Evolutionary conservation across 2,113 vertebrate species (phyloP).

Genomic region (Xenus cinereus): DNA sequence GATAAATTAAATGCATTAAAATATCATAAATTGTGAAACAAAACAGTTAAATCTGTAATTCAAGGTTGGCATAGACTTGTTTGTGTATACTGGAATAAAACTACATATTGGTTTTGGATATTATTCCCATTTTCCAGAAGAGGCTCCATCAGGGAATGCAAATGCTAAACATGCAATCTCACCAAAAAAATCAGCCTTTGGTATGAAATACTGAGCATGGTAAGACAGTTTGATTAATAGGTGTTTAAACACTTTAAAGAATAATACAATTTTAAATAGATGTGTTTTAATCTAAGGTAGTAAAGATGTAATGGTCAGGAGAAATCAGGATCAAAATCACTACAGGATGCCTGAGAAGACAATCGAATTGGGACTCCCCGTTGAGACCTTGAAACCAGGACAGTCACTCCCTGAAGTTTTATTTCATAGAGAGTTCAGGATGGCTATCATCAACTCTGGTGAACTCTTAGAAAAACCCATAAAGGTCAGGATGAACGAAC

Average conservation of each 20-base stretch:
- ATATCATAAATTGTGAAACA: neutral
- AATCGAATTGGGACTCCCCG: neutral
- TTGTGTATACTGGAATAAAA: neutral
- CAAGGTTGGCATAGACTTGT: neutral
- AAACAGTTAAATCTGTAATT: neutral
- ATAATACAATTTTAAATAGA: neutral
- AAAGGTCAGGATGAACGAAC: no score
- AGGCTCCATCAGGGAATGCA: neutral
- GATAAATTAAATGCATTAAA: neutral
- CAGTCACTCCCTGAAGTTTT: neutral
- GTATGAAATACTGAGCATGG: neutral
- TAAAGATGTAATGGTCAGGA: neutral
- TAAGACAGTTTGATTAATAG: neutral
- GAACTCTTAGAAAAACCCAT: no score
- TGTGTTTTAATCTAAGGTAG: neutral
- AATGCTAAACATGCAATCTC: neutral
- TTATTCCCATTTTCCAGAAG: constrained; percentile 2
- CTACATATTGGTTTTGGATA: neutral
- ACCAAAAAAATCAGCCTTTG: neutral
- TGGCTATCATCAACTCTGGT: no score
- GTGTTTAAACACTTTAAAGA: neutral
- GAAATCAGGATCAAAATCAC: neutral
- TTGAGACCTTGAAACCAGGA: neutral
- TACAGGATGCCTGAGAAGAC: neutral
- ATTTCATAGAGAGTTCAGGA: no score